Conservation (phyloP, 2,113 vertebrate species). For the Catharus minimus region DNA sequence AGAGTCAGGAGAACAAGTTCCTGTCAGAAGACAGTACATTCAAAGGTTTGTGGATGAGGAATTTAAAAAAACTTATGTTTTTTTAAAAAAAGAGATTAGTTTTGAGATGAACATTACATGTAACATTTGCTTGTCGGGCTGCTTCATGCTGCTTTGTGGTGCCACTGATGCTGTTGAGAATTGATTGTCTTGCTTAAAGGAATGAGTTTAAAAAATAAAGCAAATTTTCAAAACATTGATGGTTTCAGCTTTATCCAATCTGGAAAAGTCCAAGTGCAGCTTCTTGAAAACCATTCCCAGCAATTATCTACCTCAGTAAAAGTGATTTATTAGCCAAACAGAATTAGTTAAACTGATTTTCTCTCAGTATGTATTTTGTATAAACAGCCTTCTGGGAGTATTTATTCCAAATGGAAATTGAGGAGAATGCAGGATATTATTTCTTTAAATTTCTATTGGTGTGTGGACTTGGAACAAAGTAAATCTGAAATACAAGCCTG, state of each 20-base stretch:
- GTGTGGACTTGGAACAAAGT: neutral
- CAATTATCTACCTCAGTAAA: neutral
- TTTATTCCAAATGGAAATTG: neutral
- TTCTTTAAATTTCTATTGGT: neutral
- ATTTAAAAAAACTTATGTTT: neutral
- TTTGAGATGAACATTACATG: neutral
- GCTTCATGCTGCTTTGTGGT: neutral
- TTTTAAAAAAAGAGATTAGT: neutral
- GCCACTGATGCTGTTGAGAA: neutral
- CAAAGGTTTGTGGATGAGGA: neutral
- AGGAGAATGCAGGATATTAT: neutral
- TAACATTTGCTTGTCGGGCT: neutral
- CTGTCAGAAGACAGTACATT: neutral
- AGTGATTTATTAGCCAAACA: neutral
- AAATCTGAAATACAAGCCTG: neutral
- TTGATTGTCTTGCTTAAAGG: neutral
- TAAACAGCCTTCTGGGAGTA: neutral
- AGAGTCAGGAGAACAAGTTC: neutral
- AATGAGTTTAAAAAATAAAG: neutral
- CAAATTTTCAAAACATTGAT: fast-evolving
- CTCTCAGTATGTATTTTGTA: neutral
- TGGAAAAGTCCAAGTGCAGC: neutral
- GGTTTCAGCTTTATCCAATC: neutral
- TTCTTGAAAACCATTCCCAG: neutral
- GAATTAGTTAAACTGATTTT: neutral